Evolutionary conservation across 2,888 invertebrate species (phyloP), one percentile per base, ranked within the genome.

Genomic region (Synanthedon vespiformis): DNA sequence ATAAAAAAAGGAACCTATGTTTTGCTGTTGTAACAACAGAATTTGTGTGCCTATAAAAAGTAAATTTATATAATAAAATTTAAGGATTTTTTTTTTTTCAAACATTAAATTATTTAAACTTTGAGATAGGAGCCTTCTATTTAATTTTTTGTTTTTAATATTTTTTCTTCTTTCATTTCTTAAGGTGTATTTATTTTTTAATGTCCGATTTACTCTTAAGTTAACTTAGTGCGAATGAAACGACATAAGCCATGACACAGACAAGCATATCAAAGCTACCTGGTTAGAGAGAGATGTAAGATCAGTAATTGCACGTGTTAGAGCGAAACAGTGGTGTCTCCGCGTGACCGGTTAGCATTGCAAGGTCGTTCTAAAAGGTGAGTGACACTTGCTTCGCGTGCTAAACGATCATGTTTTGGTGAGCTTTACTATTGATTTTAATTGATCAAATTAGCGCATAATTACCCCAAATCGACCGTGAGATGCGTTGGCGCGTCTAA

Each of bases 291-390:
- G 68, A 70, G 74, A 75, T 51, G 61, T 57, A 57, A 56, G 48
- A 64, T 22, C 40, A 22, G 57, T 56, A 54, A 58, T 56, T 52
- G 52, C 51, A 56, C 53, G 49, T 22, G 68, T 40, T 6, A 59
- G 66, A 76, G 59, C 58, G 70, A 69, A 74, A 76, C 55, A 60
- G 70, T 58, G 58, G 65, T 62, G 71, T 55, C 65, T 70, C 71
- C 72, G 75, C 71, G 72, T 69, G 77, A 85, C 86, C 72, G 77
- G 85, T 85, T 85, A 83, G 77, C 87, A 88, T 87, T 87, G 88
- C 87, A 88, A 88, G 88, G 88, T 83, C 87, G 87, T 76, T 65
- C 55, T 60, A 59, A 67, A 72, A 71, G 86, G 84, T 87, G 77
- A 85, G 63, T 79, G 86, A 85, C 84, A 77, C 70, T 61, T 62